Percentiles rank a stretch among this genome's conserved stretches.
Evolutionary conservation across 2,888 invertebrate species (phyloP).

Genomic region (Pseudococcus jackbeardsleyi): DNA sequence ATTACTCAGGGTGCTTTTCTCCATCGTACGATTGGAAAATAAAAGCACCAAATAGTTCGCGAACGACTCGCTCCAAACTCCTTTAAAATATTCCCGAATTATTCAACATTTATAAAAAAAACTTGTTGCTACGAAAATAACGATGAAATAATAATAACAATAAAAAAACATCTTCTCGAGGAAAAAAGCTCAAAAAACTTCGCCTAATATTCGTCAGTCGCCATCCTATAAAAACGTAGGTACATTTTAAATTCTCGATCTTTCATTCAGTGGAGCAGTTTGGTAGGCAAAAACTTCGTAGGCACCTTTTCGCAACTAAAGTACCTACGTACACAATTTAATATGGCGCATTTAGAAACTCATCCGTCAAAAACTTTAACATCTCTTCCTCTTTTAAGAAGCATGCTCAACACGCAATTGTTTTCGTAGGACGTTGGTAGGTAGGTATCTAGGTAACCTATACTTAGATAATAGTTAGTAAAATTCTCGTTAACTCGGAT

Average conservation of each 20-base stretch:
- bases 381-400: not conserved
- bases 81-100: too few species aligned
- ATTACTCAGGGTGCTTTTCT: too few species aligned
- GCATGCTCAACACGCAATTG: not conserved
- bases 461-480: not conserved
- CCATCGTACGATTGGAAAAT: too few species aligned
- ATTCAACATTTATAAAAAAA: too few species aligned
- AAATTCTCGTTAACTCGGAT: not conserved
- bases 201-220: not conserved
- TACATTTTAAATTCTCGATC: not conserved
- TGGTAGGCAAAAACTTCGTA: not conserved
- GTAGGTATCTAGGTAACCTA: not conserved
- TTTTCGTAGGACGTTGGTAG: not conserved
- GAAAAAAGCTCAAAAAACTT: not conserved
- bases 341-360: not conserved
- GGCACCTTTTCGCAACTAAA: not conserved
- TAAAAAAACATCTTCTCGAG: not conserved
- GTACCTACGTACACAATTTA: not conserved
- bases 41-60: too few species aligned
- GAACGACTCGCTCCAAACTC: too few species aligned
- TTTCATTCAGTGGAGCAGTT: conserved; percentile 21
- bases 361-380: conserved; percentile 30
- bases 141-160: not conserved
- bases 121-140: too few species aligned
- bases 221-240: not conserved